Evolutionary conservation across 2,888 invertebrate species (phyloP).

Genomic region (Netelia inedita): DNA sequence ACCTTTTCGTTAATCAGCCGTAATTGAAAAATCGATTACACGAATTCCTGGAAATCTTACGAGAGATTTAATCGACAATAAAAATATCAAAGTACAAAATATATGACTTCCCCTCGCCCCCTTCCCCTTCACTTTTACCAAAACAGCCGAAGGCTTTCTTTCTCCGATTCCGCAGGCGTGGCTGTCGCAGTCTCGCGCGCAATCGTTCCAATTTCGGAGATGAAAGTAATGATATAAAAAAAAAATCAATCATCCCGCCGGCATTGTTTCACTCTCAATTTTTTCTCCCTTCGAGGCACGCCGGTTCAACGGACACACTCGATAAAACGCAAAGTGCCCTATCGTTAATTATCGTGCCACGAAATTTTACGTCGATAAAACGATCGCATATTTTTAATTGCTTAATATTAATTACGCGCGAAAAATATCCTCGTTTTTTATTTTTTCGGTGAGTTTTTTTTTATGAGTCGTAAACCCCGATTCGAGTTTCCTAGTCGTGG

Average conservation of each 20-base stretch:
- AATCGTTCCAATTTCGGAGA: constrained; percentile 68
- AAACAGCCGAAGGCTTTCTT: constrained; percentile 63
- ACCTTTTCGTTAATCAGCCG: no score
- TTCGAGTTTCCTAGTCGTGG: background rate
- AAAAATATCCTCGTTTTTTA: background rate
- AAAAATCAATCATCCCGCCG: constrained; percentile 50
- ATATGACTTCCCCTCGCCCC: constrained; percentile 13
- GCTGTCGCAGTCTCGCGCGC: constrained; percentile 39
- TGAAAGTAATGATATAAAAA: constrained; percentile 65
- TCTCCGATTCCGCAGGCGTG: constrained; percentile 61
- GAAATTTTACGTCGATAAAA: background rate
- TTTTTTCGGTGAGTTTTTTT: background rate
- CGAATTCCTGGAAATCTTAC: constrained; percentile 27
- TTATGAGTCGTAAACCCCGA: background rate
- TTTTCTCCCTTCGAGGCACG: background rate
- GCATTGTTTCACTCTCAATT: constrained; percentile 39
- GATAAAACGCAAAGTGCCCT: background rate
- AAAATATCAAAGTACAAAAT: constrained; percentile 54
- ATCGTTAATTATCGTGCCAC: background rate
- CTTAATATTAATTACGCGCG: constrained; percentile 7
- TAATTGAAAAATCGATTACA: background rate
- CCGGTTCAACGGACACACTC: background rate
- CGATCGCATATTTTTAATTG: constrained; percentile 17
- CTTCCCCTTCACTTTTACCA: background rate
- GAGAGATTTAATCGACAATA: constrained; percentile 43